Conservation (phyloP, 2,888 invertebrate genomes). For the Nematopogon swammerdamellus region DNA sequence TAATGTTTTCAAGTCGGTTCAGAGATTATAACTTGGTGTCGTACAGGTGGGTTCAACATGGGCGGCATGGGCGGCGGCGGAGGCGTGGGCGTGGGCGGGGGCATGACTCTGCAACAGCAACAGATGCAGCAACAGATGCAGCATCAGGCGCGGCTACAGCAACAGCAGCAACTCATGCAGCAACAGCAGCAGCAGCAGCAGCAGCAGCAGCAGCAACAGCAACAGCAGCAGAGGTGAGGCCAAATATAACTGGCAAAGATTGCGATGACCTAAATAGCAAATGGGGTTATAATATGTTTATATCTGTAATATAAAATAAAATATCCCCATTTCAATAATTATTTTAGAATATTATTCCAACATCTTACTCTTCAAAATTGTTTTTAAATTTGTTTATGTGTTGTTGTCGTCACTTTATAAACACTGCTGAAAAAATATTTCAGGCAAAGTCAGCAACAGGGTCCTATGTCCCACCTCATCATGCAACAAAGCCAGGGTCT, state of each 20-base stretch:
- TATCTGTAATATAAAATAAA: background rate
- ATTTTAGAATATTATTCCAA: too few relatives aligned
- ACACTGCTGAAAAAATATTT: background rate
- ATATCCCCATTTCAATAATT: too few relatives aligned
- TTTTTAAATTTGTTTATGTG: too few relatives aligned
- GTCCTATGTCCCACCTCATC: slow-evolving; percentile 48
- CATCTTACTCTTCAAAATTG: too few relatives aligned
- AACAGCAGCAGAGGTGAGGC: slow-evolving; percentile 21
- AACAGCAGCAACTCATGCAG: slow-evolving; percentile 65
- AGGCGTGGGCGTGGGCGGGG: slow-evolving; percentile 16
- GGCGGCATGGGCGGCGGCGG: slow-evolving; percentile 22
- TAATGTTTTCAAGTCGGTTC: too few relatives aligned
- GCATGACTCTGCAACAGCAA: slow-evolving; percentile 42
- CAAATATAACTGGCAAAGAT: too few relatives aligned
- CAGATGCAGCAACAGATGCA: slow-evolving; percentile 53
- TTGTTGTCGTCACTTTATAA: too few relatives aligned
- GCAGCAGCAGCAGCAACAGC: slow-evolving; percentile 23
- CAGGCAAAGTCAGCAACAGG: slow-evolving; percentile 43
- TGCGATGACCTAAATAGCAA: too few relatives aligned
- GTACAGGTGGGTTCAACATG: slow-evolving; percentile 14
- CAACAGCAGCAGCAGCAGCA: slow-evolving; percentile 47
- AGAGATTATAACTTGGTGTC: too few relatives aligned
- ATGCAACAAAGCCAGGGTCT: slow-evolving; percentile 55
- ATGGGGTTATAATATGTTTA: background rate
- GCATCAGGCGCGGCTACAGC: slow-evolving; percentile 48